phyloP scores from a whole-genome alignment of 2,113 vertebrate species.

The Neolamprologus toae region DNA sequence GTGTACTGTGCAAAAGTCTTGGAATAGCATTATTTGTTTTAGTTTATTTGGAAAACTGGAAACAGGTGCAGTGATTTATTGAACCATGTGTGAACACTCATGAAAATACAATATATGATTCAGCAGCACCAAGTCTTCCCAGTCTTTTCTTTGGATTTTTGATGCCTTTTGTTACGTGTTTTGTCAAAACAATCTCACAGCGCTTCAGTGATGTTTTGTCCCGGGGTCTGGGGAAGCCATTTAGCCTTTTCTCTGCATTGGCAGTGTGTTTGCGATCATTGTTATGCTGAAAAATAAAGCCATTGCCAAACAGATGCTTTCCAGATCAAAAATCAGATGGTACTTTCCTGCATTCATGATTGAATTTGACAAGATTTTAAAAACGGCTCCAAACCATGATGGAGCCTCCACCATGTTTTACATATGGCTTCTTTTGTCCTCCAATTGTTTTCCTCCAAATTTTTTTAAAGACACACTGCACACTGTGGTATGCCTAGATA shows the following conservation, averaged over 20 bases:
- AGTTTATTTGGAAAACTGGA: neutral
- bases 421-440: neutral
- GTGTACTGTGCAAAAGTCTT: neutral
- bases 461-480: neutral
- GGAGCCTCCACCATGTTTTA: neutral
- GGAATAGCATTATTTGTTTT: neutral
- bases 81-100: neutral
- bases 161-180: neutral
- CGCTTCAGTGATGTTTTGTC: neutral
- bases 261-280: neutral
- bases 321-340: neutral
- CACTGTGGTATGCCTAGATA: neutral
- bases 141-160: neutral
- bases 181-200: neutral
- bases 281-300: neutral
- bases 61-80: neutral
- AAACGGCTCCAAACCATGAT: neutral
- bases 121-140: neutral
- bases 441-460: neutral
- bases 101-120: neutral
- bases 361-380: neutral
- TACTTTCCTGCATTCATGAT: neutral
- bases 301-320: neutral
- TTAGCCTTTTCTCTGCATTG: neutral
- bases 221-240: neutral